A percentile compares a stretch with the other conserved stretches of the same genome.
phyloP scores from a whole-genome alignment of 2,888 invertebrate genomes.

The Noctua comes region DNA sequence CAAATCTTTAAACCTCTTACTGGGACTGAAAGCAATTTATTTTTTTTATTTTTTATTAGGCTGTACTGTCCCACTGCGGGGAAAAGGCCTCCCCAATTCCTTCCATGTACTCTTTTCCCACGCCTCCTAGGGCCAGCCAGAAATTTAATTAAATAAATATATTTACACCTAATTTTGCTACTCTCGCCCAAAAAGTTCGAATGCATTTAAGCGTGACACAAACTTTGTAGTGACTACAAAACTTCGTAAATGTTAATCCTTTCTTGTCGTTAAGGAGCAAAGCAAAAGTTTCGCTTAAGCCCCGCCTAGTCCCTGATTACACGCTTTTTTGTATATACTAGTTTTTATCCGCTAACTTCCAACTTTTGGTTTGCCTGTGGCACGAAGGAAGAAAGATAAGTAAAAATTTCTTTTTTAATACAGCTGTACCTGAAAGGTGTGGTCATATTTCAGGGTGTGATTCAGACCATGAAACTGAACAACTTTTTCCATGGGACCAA shows the following conservation, averaged over 20 bases:
- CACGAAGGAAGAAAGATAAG: not conserved
- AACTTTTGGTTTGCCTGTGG: slow-evolving; percentile 19
- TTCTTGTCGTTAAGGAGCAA: slow-evolving; percentile 33
- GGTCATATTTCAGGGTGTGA: too few species aligned
- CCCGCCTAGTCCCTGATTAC: slow-evolving; percentile 51
- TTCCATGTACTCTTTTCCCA: too few species aligned
- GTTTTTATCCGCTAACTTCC: slow-evolving; percentile 26
- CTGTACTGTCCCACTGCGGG: too few species aligned
- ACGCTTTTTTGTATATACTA: slow-evolving; percentile 41
- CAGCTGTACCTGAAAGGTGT: too few species aligned
- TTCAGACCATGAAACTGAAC: too few species aligned
- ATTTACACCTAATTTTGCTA: not conserved
- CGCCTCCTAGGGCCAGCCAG: too few species aligned
- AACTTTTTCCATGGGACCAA: too few species aligned
- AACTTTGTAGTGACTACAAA: slow-evolving; percentile 33
- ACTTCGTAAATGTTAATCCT: slow-evolving; percentile 48
- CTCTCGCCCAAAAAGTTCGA: not conserved
- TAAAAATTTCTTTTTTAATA: not conserved
- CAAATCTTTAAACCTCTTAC: not conserved
- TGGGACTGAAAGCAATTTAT: not conserved
- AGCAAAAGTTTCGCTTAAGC: slow-evolving; percentile 49
- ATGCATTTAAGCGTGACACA: slow-evolving; percentile 4
- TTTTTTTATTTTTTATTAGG: too few species aligned
- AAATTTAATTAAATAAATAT: not conserved
- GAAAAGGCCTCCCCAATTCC: too few species aligned